Percentiles rank a stretch among this genome's conserved stretches.
These are phyloP conservation scores for Pemphredon lugubris DNA, from an alignment of 2,888 invertebrate species.

Conservation along the genomic window DNA sequence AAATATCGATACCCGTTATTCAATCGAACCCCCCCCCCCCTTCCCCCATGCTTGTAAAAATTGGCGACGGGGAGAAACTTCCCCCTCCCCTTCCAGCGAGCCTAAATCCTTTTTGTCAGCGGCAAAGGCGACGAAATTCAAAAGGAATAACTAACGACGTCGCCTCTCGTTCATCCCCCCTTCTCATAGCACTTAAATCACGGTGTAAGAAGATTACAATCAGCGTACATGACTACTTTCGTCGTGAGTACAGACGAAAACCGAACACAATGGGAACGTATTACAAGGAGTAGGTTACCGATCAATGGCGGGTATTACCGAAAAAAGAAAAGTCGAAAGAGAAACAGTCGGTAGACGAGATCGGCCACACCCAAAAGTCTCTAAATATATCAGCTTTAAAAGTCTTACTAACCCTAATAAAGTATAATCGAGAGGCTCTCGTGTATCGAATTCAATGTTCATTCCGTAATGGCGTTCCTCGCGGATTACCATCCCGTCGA, in stretches of 20 bases:
- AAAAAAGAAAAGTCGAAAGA: too few relatives aligned
- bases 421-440: constrained; percentile 31
- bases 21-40: background rate
- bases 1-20: background rate
- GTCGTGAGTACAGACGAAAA: constrained; percentile 44
- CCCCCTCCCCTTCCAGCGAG: constrained; percentile 23
- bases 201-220: constrained; percentile 71
- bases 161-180: constrained; percentile 38
- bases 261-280: constrained; percentile 54
- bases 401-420: constrained; percentile 15
- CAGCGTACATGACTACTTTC: constrained; percentile 61
- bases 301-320: constrained; percentile 42
- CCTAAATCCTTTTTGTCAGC: constrained; percentile 26
- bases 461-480: too few relatives aligned
- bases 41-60: constrained; percentile 15
- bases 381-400: constrained; percentile 45
- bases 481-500: too few relatives aligned
- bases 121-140: constrained; percentile 54
- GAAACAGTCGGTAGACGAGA: constrained; percentile 49
- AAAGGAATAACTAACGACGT: constrained; percentile 57
- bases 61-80: constrained; percentile 29
- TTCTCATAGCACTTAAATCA: constrained; percentile 60
- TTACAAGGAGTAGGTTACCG: constrained; percentile 57
- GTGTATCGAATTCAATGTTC: constrained; percentile 7
- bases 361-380: constrained; percentile 66